A percentile compares a stretch with the other conserved stretches of the same genome.
phyloP scores from a whole-genome alignment of 2,797 vertebrate genomes.

The Xenopus petersii region DNA sequence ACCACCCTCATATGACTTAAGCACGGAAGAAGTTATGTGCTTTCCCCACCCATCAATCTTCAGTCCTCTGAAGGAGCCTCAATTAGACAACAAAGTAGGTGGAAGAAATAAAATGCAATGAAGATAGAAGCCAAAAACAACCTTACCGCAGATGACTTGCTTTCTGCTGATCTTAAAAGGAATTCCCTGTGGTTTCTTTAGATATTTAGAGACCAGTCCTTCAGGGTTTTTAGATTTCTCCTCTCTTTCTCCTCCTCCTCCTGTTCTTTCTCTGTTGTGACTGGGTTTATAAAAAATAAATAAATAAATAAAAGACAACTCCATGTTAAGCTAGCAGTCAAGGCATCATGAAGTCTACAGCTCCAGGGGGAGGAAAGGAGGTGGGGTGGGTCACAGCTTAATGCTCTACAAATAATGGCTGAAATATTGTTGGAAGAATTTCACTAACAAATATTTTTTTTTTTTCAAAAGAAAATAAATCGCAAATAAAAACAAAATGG shows the following conservation, averaged over 20 bases:
- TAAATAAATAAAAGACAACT: conserved; percentile 66
- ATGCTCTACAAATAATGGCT: conserved; percentile 40
- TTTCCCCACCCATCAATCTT: conserved; percentile 73
- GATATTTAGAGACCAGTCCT: conserved; percentile 75
- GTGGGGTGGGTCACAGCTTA: conserved; percentile 92
- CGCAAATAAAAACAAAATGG: neutral
- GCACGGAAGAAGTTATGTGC: conserved; percentile 62
- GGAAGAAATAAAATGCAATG: conserved; percentile 51
- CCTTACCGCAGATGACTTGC: conserved; percentile 85
- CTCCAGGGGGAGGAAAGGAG: conserved; percentile 79
- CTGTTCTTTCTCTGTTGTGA: conserved; percentile 66
- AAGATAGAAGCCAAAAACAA: conserved; percentile 70
- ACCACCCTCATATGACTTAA: conserved; percentile 65
- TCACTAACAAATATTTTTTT: too few relatives aligned
- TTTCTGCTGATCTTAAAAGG: conserved; percentile 69
- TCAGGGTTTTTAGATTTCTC: conserved; percentile 68
- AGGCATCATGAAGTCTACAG: conserved; percentile 69
- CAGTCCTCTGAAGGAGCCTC: conserved; percentile 65
- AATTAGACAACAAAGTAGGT: conserved; percentile 63
- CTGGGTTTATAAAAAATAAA: conserved; percentile 64
- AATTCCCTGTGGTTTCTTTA: conserved; percentile 65
- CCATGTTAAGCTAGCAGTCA: conserved; percentile 71
- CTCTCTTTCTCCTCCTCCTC: conserved; percentile 64
- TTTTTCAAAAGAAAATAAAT: neutral
- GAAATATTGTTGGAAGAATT: conserved; percentile 14